Conservation (phyloP, 2,113 vertebrate genomes). For the Pseudorectes ferrugineus region DNA sequence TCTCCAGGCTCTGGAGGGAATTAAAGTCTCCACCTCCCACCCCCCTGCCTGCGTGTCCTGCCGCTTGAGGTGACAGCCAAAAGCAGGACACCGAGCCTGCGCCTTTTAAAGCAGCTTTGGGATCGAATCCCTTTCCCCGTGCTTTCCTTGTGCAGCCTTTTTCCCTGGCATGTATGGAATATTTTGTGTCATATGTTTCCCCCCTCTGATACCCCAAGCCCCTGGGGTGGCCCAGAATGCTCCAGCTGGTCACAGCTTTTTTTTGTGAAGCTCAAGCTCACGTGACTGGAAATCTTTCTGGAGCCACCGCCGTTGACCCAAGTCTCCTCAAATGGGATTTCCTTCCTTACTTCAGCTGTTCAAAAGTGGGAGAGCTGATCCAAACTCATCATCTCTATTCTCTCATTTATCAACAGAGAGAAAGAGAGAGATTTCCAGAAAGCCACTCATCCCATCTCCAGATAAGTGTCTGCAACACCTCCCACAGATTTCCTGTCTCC, state of each 20-base stretch:
- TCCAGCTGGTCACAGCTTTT: background rate
- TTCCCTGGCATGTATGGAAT: background rate
- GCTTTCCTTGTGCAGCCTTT: background rate
- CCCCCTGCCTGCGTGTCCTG: background rate
- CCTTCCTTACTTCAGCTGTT: background rate
- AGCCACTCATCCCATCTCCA: background rate
- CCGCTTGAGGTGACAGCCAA: background rate
- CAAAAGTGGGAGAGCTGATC: background rate
- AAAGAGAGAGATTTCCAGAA: background rate
- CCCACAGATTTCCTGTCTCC: conserved; percentile 23
- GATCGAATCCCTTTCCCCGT: background rate
- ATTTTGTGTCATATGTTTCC: background rate
- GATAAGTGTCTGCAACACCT: conserved; percentile 24
- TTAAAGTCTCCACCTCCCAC: background rate
- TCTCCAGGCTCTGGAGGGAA: background rate
- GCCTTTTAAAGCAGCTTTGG: background rate
- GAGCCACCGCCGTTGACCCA: background rate
- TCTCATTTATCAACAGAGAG: background rate
- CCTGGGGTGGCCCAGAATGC: background rate
- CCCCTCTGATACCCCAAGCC: background rate
- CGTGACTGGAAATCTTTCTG: background rate
- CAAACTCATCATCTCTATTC: background rate
- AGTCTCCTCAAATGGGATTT: background rate
- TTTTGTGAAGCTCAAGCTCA: background rate
- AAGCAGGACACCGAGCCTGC: background rate